These are phyloP conservation scores for Macrobrachium nipponense DNA, from an alignment of 1,140 invertebrate species.

Conservation along the genomic window DNA sequence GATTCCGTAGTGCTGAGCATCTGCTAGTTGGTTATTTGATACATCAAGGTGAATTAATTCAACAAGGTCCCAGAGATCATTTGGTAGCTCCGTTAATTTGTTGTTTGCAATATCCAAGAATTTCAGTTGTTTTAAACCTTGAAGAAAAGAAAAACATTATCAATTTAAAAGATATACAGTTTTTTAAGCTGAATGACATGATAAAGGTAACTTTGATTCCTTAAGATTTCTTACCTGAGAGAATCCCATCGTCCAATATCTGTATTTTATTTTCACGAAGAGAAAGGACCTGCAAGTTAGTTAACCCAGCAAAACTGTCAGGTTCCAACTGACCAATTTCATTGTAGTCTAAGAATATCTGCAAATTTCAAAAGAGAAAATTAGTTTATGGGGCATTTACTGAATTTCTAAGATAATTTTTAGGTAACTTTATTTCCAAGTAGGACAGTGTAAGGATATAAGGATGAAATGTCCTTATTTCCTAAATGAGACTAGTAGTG, in stretches of 20 bases:
- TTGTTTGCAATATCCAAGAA: neutral
- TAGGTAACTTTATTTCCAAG: no score
- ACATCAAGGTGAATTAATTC: neutral
- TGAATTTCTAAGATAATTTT: no score
- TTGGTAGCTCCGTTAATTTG: neutral
- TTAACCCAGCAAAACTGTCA: neutral
- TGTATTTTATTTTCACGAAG: slow-evolving; percentile 9
- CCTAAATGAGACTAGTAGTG: no score
- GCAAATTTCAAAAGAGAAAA: neutral
- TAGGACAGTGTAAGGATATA: no score
- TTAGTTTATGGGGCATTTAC: neutral
- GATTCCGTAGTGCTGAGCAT: neutral
- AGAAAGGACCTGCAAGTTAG: slow-evolving; percentile 21
- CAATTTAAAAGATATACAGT: no score
- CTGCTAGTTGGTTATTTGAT: neutral
- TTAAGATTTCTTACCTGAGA: neutral
- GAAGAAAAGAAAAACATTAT: no score
- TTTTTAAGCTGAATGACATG: no score
- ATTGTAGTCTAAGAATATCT: slow-evolving; percentile 42
- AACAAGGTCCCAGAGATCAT: neutral
- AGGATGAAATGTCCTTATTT: no score
- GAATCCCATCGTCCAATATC: neutral
- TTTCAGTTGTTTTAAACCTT: no score
- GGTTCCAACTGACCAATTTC: neutral
- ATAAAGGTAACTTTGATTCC: no score